Percentiles rank a stretch among this genome's conserved stretches.
Evolutionary conservation across 2,888 invertebrate genomes (phyloP).

Genomic region (Stenodera caucasica): DNA sequence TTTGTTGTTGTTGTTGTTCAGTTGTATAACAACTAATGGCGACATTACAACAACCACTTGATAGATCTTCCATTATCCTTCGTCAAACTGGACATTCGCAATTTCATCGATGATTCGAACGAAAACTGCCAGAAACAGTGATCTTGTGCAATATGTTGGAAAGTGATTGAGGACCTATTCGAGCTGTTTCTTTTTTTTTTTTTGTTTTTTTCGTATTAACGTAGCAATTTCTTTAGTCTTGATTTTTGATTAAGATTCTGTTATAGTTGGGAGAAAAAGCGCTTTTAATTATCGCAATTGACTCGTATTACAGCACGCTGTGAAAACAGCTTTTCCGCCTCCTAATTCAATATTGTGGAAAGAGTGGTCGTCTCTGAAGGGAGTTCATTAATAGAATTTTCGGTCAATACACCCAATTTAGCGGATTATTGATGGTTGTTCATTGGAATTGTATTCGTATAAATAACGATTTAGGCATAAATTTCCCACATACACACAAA

Average conservation of each 20-base stretch:
- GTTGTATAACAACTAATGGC: not conserved
- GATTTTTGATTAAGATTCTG: too few species aligned
- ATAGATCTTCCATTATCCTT: not conserved
- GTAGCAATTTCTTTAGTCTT: too few species aligned
- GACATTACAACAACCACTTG: not conserved
- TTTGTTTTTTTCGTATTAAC: too few species aligned
- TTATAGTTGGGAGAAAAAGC: too few species aligned
- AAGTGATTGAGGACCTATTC: not conserved
- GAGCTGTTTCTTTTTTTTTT: not conserved
- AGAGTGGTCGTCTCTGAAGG: not conserved
- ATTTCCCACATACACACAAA: too few species aligned
- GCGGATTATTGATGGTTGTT: slow-evolving; percentile 1
- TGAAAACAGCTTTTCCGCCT: not conserved
- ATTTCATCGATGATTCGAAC: not conserved
- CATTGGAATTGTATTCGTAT: not conserved
- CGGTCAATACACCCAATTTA: slow-evolving; percentile 12
- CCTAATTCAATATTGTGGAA: not conserved
- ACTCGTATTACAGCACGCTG: not conserved
- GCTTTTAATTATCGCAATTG: not conserved
- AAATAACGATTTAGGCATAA: too few species aligned
- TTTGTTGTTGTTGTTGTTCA: too few species aligned
- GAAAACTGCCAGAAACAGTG: not conserved
- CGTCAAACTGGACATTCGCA: not conserved
- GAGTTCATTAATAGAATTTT: not conserved
- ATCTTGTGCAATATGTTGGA: not conserved